Conservation (phyloP, 2,888 invertebrate species). For the Mactromeris polynyma region DNA sequence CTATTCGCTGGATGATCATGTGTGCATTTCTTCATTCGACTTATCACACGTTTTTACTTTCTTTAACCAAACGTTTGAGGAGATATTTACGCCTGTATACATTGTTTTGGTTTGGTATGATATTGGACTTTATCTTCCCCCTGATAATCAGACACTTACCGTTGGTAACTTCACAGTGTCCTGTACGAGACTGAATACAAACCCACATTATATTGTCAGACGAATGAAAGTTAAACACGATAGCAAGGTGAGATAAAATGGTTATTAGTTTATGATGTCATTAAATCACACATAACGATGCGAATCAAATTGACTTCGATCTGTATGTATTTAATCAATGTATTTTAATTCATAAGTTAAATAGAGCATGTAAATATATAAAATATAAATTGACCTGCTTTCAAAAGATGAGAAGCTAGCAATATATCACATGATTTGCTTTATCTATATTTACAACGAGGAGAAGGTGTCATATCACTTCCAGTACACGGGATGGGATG, state of each 20-base stretch:
- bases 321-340: neutral
- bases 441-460: neutral
- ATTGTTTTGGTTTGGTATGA: too few relatives aligned
- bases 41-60: neutral
- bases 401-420: too few relatives aligned
- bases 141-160: neutral
- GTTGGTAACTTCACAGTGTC: neutral
- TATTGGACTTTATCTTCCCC: neutral
- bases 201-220: slow-evolving; percentile 4
- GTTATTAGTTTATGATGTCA: too few relatives aligned
- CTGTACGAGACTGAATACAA: neutral
- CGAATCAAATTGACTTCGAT: neutral
- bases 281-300: too few relatives aligned
- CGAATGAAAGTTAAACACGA: neutral
- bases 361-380: too few relatives aligned
- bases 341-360: neutral
- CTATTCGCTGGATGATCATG: neutral
- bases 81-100: neutral
- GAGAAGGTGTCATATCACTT: neutral
- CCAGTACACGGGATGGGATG: neutral
- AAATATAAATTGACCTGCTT: too few relatives aligned
- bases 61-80: neutral
- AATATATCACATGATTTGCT: too few relatives aligned
- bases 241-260: neutral
- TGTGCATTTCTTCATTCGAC: neutral